Evolutionary conservation across 1,140 invertebrate genomes (phyloP).

Genomic region (Bombus terrestris): DNA sequence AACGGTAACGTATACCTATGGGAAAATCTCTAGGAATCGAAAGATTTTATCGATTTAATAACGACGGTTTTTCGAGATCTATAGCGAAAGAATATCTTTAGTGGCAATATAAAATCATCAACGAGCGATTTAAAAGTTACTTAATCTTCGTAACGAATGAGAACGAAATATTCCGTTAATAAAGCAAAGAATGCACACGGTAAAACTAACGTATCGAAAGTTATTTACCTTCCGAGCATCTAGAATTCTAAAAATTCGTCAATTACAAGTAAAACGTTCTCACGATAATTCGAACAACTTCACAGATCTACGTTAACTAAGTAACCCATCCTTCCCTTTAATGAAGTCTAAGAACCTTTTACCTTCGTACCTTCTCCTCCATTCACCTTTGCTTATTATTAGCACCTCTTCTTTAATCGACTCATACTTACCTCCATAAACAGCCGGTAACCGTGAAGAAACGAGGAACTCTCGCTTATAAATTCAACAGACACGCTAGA

Average conservation of each 20-base stretch:
- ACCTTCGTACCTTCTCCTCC: neutral
- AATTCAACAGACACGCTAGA: too few relatives aligned
- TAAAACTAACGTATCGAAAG: too few relatives aligned
- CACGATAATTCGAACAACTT: neutral
- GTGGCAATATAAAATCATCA: too few relatives aligned
- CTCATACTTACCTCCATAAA: neutral
- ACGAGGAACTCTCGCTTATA: neutral
- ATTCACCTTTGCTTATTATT: neutral
- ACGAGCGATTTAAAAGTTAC: too few relatives aligned
- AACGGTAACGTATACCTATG: slow-evolving; percentile 70
- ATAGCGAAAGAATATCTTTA: too few relatives aligned
- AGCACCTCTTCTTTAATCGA: neutral
- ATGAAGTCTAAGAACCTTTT: neutral
- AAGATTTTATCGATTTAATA: slow-evolving; percentile 23
- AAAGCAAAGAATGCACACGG: too few relatives aligned
- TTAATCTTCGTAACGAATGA: too few relatives aligned
- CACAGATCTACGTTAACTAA: neutral
- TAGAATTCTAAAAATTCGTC: too few relatives aligned
- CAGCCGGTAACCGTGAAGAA: neutral
- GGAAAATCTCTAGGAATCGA: slow-evolving; percentile 64
- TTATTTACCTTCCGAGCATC: too few relatives aligned
- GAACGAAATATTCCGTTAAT: too few relatives aligned
- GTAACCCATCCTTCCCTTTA: neutral
- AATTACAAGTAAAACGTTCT: too few relatives aligned
- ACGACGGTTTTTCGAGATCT: too few relatives aligned